Evolutionary conservation across 2,888 invertebrate species (phyloP), one percentile per base, ranked within the genome.

Genomic region (Drosophila austrosaltans): DNA sequence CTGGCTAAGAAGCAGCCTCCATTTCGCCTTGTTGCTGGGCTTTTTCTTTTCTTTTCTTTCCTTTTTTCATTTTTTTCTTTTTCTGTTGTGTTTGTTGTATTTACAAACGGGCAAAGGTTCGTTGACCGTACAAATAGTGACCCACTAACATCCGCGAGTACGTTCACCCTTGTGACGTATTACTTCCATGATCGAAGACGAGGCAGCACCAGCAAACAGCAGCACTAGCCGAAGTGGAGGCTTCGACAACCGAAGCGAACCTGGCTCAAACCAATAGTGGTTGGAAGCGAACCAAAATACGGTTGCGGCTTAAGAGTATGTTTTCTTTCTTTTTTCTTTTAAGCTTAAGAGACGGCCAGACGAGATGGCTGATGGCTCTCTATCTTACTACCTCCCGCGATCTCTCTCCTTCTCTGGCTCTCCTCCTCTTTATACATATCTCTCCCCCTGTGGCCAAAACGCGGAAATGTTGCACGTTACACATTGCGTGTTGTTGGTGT

Each of bases 101-200:
- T 87, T 89, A 90, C 90, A 91, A 90, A 87, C 90, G 90, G 90
- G 81, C 90, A 91, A 91, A 90, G 91, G 92, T 91, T 92, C 91
- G 91, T 91, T 90, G 92, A 92, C 92, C 92, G 92, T 89, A 91
- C 92, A 91, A 92, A 91, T 91, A 91, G 92, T 92, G 92, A 92
- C 92, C 92, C 92, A 92, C 92, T 92, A 92, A 92, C 92, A 92
- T 92, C 92, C 91, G 92, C 92, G 91, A 92, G 92, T 92, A 90
- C 92, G 90, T 91, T 92, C 92, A 92, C 92, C 92, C 89, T 90
- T 89, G 91, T 92, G 92, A 92, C 92, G 92, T 92, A 91, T 91
- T 90, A 89, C 90, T 81, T 72, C 85, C 81, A 79, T 77, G 77
- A 82, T 80, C 81, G 83, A 78, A 81, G 75, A 70, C 76, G 74